Evolutionary conservation across 2,888 invertebrate species (phyloP).

Genomic region (Trichogramma dendrolimi): DNA sequence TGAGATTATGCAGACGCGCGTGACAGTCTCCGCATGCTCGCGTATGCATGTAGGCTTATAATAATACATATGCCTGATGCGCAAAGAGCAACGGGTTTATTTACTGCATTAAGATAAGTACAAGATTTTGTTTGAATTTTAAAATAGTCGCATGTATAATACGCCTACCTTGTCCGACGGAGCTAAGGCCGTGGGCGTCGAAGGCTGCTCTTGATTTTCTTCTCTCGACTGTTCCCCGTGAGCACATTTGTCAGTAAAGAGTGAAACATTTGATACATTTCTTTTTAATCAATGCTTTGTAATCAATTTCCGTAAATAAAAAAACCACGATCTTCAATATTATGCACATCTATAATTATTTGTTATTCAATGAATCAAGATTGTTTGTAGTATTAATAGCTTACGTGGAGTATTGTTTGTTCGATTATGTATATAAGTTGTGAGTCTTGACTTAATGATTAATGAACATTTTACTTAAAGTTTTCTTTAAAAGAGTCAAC

Average conservation of each 20-base stretch:
- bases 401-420: no score
- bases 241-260: constrained; percentile 6
- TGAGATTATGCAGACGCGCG: no score
- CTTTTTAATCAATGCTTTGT: no score
- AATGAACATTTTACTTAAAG: no score
- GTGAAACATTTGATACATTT: neutral
- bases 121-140: neutral
- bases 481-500: no score
- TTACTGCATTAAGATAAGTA: neutral
- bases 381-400: no score
- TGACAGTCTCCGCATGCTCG: no score
- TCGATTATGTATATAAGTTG: no score
- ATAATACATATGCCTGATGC: no score
- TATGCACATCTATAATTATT: neutral
- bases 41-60: no score
- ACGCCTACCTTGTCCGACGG: constrained; percentile 43
- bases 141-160: neutral
- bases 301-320: neutral
- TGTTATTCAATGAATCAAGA: no score
- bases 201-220: constrained; percentile 42
- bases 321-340: neutral
- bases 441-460: no score
- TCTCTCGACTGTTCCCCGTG: constrained; percentile 39
- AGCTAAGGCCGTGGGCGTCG: constrained; percentile 43
- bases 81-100: neutral